Conservation (phyloP, 2,797 vertebrate genomes). For the Potorous gilbertii region DNA sequence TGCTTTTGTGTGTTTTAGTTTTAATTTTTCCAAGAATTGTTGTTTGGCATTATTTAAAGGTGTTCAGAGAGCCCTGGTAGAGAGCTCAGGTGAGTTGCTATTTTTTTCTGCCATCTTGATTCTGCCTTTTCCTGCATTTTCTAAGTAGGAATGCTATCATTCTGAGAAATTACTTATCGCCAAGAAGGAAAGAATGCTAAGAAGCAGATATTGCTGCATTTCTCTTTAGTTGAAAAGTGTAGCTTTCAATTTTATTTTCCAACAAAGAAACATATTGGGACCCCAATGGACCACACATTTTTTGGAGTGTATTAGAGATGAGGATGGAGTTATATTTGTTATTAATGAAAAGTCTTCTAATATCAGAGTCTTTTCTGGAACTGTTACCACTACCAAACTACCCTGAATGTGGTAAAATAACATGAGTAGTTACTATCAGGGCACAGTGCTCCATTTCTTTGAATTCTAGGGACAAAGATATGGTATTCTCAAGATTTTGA, state of each 20-base stretch:
- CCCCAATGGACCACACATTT: not conserved
- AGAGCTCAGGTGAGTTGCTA: too few relatives aligned
- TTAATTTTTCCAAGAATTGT: too few relatives aligned
- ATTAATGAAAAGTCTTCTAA: not conserved
- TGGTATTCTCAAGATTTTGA: too few relatives aligned
- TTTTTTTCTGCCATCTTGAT: too few relatives aligned
- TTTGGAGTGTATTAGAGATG: not conserved
- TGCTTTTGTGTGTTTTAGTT: too few relatives aligned
- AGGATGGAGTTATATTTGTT: not conserved
- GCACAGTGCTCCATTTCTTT: slow-evolving; percentile 18
- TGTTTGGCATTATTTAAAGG: too few relatives aligned
- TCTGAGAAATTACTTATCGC: not conserved
- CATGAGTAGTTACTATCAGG: not conserved
- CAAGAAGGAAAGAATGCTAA: not conserved
- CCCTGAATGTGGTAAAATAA: not conserved
- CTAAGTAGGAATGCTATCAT: not conserved
- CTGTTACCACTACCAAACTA: not conserved
- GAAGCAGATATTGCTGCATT: not conserved
- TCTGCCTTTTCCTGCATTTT: not conserved
- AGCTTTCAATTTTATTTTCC: not conserved
- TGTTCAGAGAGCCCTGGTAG: too few relatives aligned
- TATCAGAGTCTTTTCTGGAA: not conserved
- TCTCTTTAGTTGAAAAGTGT: slow-evolving; percentile 8
- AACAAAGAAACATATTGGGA: slow-evolving; percentile 6
- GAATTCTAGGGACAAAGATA: not conserved